These are phyloP conservation scores for Pseudochirops cupreus DNA, from an alignment of 2,797 vertebrate species.

Conservation along the genomic window DNA sequence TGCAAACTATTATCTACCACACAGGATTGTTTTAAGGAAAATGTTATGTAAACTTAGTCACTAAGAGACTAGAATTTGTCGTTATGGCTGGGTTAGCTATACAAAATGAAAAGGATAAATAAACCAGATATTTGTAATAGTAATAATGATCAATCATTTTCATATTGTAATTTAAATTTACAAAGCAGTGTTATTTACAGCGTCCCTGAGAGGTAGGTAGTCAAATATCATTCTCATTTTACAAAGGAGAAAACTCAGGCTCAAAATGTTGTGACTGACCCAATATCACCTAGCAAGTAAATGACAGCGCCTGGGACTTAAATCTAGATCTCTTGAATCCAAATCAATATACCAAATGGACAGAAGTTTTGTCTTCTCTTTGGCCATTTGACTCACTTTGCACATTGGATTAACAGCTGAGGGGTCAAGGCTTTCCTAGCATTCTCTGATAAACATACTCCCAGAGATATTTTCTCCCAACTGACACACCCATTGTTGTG, in stretches of 20 bases:
- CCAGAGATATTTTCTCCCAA: conserved; percentile 34
- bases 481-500: conserved; percentile 3
- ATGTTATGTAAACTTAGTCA: background rate
- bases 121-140: background rate
- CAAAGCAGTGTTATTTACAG: background rate
- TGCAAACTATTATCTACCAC: background rate
- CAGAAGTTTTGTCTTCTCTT: background rate
- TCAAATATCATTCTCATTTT: background rate
- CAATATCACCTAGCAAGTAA: background rate
- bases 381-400: background rate
- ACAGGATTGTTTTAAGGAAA: background rate
- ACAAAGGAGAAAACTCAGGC: background rate
- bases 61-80: background rate
- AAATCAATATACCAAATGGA: background rate
- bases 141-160: background rate
- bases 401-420: background rate
- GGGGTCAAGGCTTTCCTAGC: conserved; percentile 39
- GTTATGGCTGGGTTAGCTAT: background rate
- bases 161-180: background rate
- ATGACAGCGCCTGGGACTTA: background rate
- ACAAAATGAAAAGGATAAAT: background rate
- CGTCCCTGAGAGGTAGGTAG: background rate
- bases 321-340: background rate
- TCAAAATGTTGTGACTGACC: background rate
- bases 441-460: conserved; percentile 47